A percentile compares a stretch with the other conserved stretches of the same genome.
Evolutionary conservation across 1,140 invertebrate genomes (phyloP).

Genomic region (Heliconius hewitsoni): DNA sequence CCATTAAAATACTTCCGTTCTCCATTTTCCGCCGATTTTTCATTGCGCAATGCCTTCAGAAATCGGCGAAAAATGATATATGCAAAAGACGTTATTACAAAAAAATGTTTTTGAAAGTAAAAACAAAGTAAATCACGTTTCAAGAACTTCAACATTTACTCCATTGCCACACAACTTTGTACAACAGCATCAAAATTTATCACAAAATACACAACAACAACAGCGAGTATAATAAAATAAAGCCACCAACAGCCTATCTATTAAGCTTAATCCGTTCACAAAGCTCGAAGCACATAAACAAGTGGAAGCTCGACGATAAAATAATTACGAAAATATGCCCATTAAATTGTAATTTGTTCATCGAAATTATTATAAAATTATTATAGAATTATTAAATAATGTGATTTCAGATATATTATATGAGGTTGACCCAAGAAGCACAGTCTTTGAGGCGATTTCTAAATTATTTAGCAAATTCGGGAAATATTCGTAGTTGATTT

Average conservation of each 20-base stretch:
- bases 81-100: no score
- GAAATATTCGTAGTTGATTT: background rate
- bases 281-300: background rate
- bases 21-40: no score
- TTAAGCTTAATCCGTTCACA: conserved; percentile 5
- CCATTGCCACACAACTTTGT: background rate
- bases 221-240: background rate
- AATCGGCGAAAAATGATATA: no score
- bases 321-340: conserved; percentile 12
- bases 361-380: background rate
- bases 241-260: conserved; percentile 7
- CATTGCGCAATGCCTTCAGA: no score
- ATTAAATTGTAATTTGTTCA: background rate
- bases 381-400: background rate
- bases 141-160: background rate
- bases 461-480: background rate
- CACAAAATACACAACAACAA: background rate
- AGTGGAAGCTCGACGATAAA: conserved; percentile 7
- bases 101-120: no score
- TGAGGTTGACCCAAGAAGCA: background rate
- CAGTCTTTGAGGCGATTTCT: background rate
- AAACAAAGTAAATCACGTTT: no score
- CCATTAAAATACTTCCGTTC: no score
- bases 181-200: background rate
- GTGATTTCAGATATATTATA: background rate